Evolutionary conservation across 2,888 invertebrate species (phyloP), one percentile per base, ranked within the genome.

Genomic region (Agrilus biguttatus): DNA sequence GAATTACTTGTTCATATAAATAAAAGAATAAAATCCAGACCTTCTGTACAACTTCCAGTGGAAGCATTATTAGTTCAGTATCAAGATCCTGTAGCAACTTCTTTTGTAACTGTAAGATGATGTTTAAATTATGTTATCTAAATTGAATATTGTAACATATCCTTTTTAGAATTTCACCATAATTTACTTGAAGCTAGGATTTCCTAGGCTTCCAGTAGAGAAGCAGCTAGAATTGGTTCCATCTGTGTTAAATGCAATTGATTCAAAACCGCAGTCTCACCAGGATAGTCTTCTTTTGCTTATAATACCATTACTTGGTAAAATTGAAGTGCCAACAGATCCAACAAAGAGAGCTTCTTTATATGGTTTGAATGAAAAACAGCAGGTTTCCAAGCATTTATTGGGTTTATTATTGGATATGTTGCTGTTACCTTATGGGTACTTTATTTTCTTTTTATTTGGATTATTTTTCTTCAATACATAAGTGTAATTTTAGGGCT

Each of bases 161-260:
- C 37, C 44, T 37, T 74, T 74, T 14, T 70, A 91, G 83, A 95
- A 95, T 65, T 93, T 95, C 61, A 79, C 89, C 10, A 87, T 93
- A 44, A 88, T 95, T 55, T 95, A 93, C 62, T 83, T 95, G 48
- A 90, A 88, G 59, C 77, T 90, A 76, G 93, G 93, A 8, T 93
- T 79, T 67, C 89, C 91, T 1, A 73, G 93, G 41, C 67, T 92
- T 53, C 74, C 81, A 10, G 66, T 75, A 39, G 80, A 79, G 8
- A 78, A 83, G 56, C 90, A 90, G 65, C 72, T 80, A 5, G 76
- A 77, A 49, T 64, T 91, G 46, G 74, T 86, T 12, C 84, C 90
- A 5, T 70, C 75, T 46, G 66, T 93, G 42, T 66, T 93, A 19
- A 77, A 78, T 56, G 80, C 88, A 47, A 70, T 89, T 38, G 83